Conservation (phyloP, 2,797 vertebrate genomes). For the Epinephelus coioides region DNA sequence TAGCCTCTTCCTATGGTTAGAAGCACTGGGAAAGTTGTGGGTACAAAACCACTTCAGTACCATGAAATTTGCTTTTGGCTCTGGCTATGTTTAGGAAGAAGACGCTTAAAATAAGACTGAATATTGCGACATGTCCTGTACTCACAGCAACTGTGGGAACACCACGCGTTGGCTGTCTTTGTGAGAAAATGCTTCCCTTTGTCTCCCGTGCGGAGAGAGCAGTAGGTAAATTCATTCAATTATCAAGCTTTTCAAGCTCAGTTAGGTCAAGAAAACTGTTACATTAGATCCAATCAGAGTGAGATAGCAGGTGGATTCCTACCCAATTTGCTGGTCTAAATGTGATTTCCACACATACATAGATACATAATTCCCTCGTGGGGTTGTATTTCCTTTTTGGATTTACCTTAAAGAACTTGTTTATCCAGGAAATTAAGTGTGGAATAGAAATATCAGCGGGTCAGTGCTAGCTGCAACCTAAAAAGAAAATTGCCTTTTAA, state of each 20-base stretch:
- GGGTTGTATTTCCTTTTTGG: constrained; percentile 52
- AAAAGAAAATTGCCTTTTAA: background rate
- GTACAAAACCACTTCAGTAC: constrained; percentile 12
- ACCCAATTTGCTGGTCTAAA: constrained; percentile 67
- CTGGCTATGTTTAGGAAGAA: constrained; percentile 23
- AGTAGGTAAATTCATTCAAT: constrained; percentile 60
- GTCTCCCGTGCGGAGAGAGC: constrained; percentile 31
- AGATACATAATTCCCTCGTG: constrained; percentile 40
- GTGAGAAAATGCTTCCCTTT: constrained; percentile 31
- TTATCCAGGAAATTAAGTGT: constrained; percentile 44
- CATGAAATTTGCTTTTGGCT: constrained; percentile 27
- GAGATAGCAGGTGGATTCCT: constrained; percentile 58
- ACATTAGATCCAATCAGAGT: constrained; percentile 64
- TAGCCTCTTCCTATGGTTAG: constrained; percentile 35
- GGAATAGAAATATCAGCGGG: constrained; percentile 45
- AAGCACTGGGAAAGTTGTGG: constrained; percentile 33
- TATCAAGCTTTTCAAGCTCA: constrained; percentile 60
- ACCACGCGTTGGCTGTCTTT: background rate
- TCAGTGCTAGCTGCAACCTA: constrained; percentile 19
- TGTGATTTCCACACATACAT: constrained; percentile 63
- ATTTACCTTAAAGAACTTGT: constrained; percentile 38
- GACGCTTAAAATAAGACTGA: constrained; percentile 1
- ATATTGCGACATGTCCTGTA: constrained; percentile 6
- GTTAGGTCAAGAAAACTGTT: constrained; percentile 59
- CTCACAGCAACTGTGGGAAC: constrained; percentile 17